Percentiles rank a stretch among this genome's conserved stretches.
Evolutionary conservation across 2,888 invertebrate species (phyloP).

Genomic region (Bibio marci): DNA sequence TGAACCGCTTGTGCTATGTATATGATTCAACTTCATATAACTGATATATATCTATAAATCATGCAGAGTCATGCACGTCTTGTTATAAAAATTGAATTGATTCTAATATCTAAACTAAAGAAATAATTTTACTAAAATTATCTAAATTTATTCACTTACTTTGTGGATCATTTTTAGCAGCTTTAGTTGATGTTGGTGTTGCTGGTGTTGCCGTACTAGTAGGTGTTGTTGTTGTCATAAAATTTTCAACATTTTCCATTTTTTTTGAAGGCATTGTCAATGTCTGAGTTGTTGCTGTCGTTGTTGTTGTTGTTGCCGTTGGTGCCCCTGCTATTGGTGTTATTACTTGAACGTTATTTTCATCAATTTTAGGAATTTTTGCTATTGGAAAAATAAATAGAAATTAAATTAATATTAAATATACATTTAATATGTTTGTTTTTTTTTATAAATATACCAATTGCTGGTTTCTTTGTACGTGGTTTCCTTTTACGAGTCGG

Average conservation of each 20-base stretch:
- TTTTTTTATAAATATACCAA: neutral
- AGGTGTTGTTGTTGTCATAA: constrained; percentile 9
- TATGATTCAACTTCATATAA: no score
- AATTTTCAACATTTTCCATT: neutral
- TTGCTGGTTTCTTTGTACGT: constrained; percentile 28
- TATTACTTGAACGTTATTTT: no score
- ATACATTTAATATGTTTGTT: no score
- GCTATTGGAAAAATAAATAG: no score
- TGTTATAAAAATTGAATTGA: no score
- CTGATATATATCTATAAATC: no score
- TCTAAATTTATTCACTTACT: neutral
- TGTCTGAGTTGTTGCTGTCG: neutral
- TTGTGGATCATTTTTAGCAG: constrained; percentile 3
- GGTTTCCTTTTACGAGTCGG: constrained; percentile 36
- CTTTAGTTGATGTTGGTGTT: constrained; percentile 8
- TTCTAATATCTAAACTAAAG: no score
- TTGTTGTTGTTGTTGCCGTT: neutral
- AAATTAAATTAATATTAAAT: no score
- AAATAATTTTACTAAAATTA: neutral
- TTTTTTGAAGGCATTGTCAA: neutral
- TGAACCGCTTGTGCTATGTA: no score
- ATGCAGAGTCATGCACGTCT: no score
- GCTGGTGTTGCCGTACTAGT: constrained; percentile 10
- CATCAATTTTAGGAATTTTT: no score
- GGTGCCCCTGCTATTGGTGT: neutral